Conservation (phyloP, 2,113 vertebrate genomes). For the Corapipo altera region DNA sequence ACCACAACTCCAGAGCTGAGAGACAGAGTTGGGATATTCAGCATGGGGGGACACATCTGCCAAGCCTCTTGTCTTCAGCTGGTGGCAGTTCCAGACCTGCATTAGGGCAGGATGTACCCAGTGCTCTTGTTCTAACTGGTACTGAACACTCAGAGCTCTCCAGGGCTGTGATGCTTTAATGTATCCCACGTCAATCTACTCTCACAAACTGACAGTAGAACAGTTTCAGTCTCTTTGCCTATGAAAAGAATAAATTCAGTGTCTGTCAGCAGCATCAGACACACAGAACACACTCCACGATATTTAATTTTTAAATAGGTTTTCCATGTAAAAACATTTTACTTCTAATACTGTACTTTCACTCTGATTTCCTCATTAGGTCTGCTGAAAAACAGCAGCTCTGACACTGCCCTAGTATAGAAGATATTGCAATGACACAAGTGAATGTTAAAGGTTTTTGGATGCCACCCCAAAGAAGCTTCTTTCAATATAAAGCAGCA, state of each 20-base stretch:
- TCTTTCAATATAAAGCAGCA: background rate
- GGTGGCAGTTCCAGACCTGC: background rate
- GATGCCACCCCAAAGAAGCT: background rate
- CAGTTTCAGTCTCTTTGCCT: background rate
- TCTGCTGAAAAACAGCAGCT: background rate
- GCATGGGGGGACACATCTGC: background rate
- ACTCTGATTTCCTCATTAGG: background rate
- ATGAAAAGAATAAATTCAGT: background rate
- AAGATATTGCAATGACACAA: background rate
- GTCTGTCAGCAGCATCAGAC: background rate
- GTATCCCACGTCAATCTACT: fast-evolving
- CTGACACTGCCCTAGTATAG: background rate
- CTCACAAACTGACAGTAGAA: background rate
- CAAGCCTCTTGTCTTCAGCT: background rate
- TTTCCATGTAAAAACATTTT: background rate
- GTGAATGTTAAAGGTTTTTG: background rate
- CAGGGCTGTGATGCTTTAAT: fast-evolving
- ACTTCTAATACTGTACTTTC: background rate
- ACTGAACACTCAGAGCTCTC: fast-evolving
- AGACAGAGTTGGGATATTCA: background rate
- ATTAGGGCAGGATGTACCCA: background rate
- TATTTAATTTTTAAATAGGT: background rate
- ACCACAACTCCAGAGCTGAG: background rate
- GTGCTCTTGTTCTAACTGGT: fast-evolving
- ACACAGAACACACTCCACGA: background rate